Percentiles rank a stretch among this genome's conserved stretches.
Evolutionary conservation across 2,888 invertebrate genomes (phyloP).

Genomic region (Hymenopus coronatus): DNA sequence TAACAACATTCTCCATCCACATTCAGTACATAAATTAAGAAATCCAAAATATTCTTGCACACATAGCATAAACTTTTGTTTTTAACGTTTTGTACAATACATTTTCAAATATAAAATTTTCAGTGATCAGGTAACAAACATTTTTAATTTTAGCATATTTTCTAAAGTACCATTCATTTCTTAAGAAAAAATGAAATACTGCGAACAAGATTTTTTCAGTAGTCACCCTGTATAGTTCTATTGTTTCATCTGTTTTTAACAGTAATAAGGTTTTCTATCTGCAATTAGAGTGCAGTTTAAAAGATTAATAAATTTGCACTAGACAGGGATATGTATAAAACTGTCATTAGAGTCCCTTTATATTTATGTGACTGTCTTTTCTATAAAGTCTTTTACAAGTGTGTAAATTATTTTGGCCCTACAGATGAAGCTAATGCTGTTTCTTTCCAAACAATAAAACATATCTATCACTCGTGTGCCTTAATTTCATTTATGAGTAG

Average conservation of each 20-base stretch:
- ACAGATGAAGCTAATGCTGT: neutral
- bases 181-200: neutral
- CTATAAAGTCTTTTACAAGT: neutral
- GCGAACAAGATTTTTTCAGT: neutral
- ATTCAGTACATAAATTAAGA: neutral
- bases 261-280: neutral
- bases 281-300: neutral
- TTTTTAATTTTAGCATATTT: no score
- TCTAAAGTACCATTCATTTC: neutral
- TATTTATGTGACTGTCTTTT: neutral
- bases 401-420: neutral
- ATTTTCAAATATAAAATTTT: neutral
- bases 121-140: neutral
- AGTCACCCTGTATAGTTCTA: neutral
- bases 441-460: neutral
- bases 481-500: neutral
- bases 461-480: neutral
- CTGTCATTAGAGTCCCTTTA: neutral
- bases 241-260: neutral
- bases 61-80: neutral
- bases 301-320: neutral
- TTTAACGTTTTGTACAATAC: neutral
- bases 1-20: conserved; percentile 22
- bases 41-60: neutral
- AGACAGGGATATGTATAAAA: neutral